Evolutionary conservation across 1,140 invertebrate genomes (phyloP).

Genomic region (Camponotus pennsylvanicus): DNA sequence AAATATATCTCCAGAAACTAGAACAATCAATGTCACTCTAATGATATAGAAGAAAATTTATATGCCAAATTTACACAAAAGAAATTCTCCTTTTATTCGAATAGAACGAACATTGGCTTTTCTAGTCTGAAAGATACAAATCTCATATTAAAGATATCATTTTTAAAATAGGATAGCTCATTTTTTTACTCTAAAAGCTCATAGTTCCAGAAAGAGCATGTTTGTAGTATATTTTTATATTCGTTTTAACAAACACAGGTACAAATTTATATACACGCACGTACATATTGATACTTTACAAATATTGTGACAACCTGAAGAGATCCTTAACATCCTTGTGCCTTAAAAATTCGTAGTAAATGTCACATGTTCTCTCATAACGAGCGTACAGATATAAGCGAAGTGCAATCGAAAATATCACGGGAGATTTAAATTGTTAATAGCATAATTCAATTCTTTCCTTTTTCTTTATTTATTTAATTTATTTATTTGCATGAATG

Average conservation of each 20-base stretch:
- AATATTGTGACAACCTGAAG: constrained; percentile 68
- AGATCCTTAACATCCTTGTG: constrained; percentile 67
- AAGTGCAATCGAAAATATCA: constrained; percentile 22
- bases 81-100: not conserved
- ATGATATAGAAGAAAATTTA: not conserved
- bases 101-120: not conserved
- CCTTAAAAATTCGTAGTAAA: constrained; percentile 51
- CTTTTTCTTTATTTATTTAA: constrained; percentile 30
- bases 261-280: constrained; percentile 14
- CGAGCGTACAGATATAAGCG: not conserved
- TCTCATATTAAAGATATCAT: constrained; percentile 18
- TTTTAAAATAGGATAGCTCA: not conserved
- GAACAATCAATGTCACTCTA: not conserved
- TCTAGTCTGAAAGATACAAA: not conserved
- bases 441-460: constrained; percentile 23
- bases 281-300: not conserved
- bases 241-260: constrained; percentile 15
- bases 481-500: constrained; percentile 44
- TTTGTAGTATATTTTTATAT: constrained; percentile 52
- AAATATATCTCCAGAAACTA: not conserved
- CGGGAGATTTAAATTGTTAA: not conserved
- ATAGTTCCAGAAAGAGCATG: not conserved
- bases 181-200: not conserved
- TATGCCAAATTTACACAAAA: not conserved
- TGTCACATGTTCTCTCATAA: not conserved